Evolutionary conservation across 2,888 invertebrate genomes (phyloP).

Genomic region (Drepanosiphum platanoidis): DNA sequence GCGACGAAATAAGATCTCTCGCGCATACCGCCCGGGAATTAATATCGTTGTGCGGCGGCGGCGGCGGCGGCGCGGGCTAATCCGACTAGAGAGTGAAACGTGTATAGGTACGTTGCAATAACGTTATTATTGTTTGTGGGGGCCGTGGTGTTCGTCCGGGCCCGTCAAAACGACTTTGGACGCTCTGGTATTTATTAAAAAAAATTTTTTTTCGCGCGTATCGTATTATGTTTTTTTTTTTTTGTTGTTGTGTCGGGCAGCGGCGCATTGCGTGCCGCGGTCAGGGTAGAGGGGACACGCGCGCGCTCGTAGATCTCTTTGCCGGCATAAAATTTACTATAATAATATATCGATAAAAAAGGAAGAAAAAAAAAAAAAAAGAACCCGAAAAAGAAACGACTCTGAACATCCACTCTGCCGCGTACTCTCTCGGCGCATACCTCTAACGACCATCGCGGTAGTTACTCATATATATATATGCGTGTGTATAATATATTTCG

Average conservation of each 20-base stretch:
- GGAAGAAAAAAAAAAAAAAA: no score
- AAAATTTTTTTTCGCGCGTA: slow-evolving; percentile 25
- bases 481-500: no score
- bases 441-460: no score
- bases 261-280: slow-evolving; percentile 4
- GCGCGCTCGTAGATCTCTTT: no score
- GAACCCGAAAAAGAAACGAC: no score
- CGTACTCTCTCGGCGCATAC: no score
- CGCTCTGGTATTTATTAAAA: background rate
- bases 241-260: no score
- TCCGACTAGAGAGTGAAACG: background rate
- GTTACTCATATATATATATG: no score
- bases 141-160: background rate
- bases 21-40: slow-evolving; percentile 5
- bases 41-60: slow-evolving; percentile 45
- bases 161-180: slow-evolving; percentile 19
- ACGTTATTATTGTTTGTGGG: background rate
- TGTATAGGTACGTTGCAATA: background rate
- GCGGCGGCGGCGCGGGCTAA: background rate
- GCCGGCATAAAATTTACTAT: no score
- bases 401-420: no score
- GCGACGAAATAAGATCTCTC: slow-evolving; percentile 45
- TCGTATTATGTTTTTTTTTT: slow-evolving; percentile 39
- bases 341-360: no score
- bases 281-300: no score